These are phyloP conservation scores for Lutraria lutraria DNA, from an alignment of 2,888 invertebrate genomes.

Conservation along the genomic window DNA sequence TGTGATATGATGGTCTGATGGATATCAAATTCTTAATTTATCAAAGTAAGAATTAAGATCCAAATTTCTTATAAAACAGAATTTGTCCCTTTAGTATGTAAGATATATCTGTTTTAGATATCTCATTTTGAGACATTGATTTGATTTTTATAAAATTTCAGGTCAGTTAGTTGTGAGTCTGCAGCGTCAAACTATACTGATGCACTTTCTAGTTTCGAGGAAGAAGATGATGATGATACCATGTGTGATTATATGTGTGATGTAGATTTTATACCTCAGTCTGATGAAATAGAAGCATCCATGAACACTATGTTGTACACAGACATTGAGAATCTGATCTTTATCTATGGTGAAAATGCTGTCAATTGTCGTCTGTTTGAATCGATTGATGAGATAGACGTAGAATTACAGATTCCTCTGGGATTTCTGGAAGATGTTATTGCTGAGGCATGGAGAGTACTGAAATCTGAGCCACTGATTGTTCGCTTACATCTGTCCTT, in stretches of 20 bases:
- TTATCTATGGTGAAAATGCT: conserved; percentile 75
- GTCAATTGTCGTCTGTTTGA: conserved; percentile 74
- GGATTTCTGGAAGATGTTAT: conserved; percentile 73
- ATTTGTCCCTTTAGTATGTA: neutral
- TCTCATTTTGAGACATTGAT: too few relatives aligned
- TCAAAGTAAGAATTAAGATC: too few relatives aligned
- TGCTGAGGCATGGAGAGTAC: conserved; percentile 81
- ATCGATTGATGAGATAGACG: conserved; percentile 81
- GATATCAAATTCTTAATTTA: too few relatives aligned
- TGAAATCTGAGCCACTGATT: conserved; percentile 76
- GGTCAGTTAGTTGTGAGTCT: conserved; percentile 74
- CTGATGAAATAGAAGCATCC: conserved; percentile 48
- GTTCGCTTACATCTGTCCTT: conserved; percentile 78
- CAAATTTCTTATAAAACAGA: too few relatives aligned
- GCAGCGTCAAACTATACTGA: conserved; percentile 74
- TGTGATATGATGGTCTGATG: too few relatives aligned
- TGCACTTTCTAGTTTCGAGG: conserved; percentile 67
- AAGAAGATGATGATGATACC: conserved; percentile 63
- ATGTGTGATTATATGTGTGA: conserved; percentile 40
- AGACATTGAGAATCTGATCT: conserved; percentile 77
- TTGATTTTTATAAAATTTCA: conserved; percentile 4
- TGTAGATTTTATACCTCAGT: conserved; percentile 22
- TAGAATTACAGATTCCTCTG: conserved; percentile 76
- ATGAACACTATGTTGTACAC: conserved; percentile 66
- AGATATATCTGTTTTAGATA: neutral